These are phyloP conservation scores for Drosophila nr. perissopoda DNA, from an alignment of 2,888 invertebrate species.

Conservation along the genomic window DNA sequence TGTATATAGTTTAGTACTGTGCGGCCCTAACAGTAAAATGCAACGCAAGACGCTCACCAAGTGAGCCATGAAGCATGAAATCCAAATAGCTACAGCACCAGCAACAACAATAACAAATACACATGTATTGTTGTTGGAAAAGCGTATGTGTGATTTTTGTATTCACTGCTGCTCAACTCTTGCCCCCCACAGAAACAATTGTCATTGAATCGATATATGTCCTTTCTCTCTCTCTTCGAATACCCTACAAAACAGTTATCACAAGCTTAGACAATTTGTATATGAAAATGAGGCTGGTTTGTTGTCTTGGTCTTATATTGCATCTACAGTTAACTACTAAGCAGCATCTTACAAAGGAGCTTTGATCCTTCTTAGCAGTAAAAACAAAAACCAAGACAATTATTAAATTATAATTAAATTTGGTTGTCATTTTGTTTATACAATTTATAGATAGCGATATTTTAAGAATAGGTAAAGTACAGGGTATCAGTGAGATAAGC, in stretches of 20 bases:
- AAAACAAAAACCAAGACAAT: background rate
- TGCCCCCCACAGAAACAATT: constrained; percentile 58
- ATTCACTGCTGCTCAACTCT: constrained; percentile 24
- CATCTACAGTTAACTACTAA: background rate
- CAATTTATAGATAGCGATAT: background rate
- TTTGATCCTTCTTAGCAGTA: background rate
- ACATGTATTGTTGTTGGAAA: constrained; percentile 29
- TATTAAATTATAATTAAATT: background rate
- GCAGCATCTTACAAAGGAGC: background rate
- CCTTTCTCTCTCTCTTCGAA: constrained; percentile 17
- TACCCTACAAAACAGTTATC: constrained; percentile 37
- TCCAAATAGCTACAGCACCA: constrained; percentile 25
- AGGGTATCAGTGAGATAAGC: constrained; percentile 20
- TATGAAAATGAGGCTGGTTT: background rate
- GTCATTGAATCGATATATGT: constrained; percentile 56
- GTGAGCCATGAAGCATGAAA: constrained; percentile 78
- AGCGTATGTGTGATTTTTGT: constrained; percentile 51
- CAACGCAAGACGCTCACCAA: constrained; percentile 49
- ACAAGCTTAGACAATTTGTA: background rate
- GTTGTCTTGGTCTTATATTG: background rate
- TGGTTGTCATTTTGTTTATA: background rate
- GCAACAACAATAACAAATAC: constrained; percentile 16
- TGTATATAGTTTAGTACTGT: constrained; percentile 33
- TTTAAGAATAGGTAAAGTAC: background rate
- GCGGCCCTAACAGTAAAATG: constrained; percentile 70